Conservation (phyloP, 1,140 invertebrate species). For the Dendroctonus valens region DNA sequence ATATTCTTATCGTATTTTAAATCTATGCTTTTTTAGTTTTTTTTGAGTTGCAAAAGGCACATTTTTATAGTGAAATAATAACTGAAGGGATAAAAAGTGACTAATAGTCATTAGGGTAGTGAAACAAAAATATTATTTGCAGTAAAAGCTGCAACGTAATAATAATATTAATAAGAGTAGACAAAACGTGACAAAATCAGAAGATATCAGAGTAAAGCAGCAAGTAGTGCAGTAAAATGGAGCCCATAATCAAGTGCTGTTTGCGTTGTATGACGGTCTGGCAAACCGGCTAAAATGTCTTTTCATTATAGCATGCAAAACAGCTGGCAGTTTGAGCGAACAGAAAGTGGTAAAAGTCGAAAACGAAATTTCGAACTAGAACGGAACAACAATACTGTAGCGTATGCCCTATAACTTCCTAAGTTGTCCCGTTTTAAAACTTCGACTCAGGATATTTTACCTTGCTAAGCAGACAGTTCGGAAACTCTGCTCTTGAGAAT, state of each 20-base stretch:
- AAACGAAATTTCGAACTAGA: slow-evolving; percentile 32
- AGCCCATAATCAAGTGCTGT: slow-evolving; percentile 28
- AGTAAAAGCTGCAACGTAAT: background rate
- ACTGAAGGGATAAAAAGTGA: no score
- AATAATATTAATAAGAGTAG: background rate
- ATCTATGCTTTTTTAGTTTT: no score
- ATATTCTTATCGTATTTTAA: no score
- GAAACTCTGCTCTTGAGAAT: slow-evolving; percentile 10
- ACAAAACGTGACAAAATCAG: slow-evolving; percentile 27
- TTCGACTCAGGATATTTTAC: slow-evolving; percentile 21
- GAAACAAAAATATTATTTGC: background rate
- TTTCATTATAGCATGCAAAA: slow-evolving; percentile 48
- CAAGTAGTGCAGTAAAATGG: slow-evolving; percentile 26
- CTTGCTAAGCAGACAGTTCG: slow-evolving; percentile 19
- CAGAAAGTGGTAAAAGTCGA: slow-evolving; percentile 35
- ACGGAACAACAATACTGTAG: slow-evolving; percentile 29
- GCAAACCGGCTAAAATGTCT: slow-evolving; percentile 41
- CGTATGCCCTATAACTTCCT: slow-evolving; percentile 29
- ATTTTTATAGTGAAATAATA: no score
- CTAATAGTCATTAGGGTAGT: background rate
- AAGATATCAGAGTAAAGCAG: slow-evolving; percentile 15
- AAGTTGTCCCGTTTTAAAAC: slow-evolving; percentile 27
- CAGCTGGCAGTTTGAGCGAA: slow-evolving; percentile 38
- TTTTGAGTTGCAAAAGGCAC: no score
- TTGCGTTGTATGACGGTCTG: slow-evolving; percentile 35